Evolutionary conservation across 92 coral and sea anemone species (phyloP), one percentile per base, ranked within the genome.

Genomic region (Parazoanthus darwini): DNA sequence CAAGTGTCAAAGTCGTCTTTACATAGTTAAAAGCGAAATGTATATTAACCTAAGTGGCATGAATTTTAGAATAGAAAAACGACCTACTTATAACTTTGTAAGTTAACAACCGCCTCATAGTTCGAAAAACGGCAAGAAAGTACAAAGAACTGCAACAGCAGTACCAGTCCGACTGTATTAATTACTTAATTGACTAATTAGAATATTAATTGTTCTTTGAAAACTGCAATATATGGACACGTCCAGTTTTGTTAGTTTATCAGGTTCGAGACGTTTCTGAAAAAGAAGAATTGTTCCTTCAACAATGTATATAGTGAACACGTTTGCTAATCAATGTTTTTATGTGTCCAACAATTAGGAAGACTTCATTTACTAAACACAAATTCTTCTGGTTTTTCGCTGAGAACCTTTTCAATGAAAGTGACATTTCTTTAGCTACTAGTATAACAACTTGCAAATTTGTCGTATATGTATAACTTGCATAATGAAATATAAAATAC

Each of bases 231-330:
- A 67, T 11, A 39, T 59, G 51, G 20, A 59, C 68, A 81, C 11
- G 86, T 82, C 77, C 35, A 46, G 48, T 67, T 39, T 76, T 76
- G 46, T 38, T 76, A 38, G 14, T 76, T 76, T 18, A 63, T 9
- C 5, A 18, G 2, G 70, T 18, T 63, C 6, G 26, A 63, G 15
- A 63, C 26, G 70, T 63, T 63, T 63, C 7, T 7, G 22, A 63
- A 63, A 23, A 5, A 20, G 54, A 36, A 7, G 80, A 76, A 76
- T 76, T 76, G 80, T 39, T 76, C 46, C 43, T 39, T n/a, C 51
- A 76, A 76, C 80, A 76, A 76, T 76, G 54, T 76, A 9, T 18
- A 44, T 6, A 76, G 80, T 76, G 80, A 76, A 39, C 80, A 76
- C 80, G 80, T 76, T 76, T 76, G 35, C 14, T 9, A 23, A 22